Conservation (phyloP, 2,888 invertebrate genomes). For the Gymnocheta viridis region DNA sequence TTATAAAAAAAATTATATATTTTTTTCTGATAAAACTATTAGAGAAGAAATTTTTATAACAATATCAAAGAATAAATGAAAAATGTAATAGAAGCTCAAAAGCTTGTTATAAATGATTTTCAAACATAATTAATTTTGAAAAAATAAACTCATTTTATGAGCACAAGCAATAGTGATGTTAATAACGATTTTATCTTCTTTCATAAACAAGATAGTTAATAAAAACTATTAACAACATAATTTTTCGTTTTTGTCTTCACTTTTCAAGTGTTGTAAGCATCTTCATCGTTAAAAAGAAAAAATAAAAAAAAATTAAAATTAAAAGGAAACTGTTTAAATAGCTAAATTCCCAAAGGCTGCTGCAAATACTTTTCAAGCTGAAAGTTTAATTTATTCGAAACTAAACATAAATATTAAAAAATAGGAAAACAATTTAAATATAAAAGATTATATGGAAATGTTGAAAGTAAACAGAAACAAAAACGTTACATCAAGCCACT, state of each 20-base stretch:
- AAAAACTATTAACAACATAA: slow-evolving; percentile 28
- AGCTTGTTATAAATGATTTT: slow-evolving; percentile 16
- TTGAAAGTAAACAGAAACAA: background rate
- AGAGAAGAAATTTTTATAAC: background rate
- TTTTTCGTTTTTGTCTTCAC: background rate
- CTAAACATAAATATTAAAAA: background rate
- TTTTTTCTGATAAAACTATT: background rate
- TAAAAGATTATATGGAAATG: slow-evolving; percentile 29
- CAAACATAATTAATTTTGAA: slow-evolving; percentile 45
- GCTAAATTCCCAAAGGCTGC: slow-evolving; percentile 39
- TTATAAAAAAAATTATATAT: background rate
- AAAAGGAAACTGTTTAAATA: slow-evolving; percentile 15
- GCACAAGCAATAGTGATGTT: background rate
- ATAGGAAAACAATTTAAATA: slow-evolving; percentile 13
- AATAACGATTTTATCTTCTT: background rate
- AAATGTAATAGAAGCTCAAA: background rate
- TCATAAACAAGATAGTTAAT: background rate
- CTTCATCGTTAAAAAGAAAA: slow-evolving; percentile 9
- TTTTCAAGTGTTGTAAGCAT: slow-evolving; percentile 17
- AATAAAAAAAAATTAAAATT: slow-evolving; percentile 2
- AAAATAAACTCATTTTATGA: background rate
- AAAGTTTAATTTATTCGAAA: slow-evolving; percentile 24
- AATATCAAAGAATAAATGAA: background rate
- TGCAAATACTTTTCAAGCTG: slow-evolving; percentile 26
- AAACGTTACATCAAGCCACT: slow-evolving; percentile 34